A percentile compares a stretch with the other conserved stretches of the same genome.
phyloP scores from a whole-genome alignment of 2,888 invertebrate species.

The Buathra laborator region DNA sequence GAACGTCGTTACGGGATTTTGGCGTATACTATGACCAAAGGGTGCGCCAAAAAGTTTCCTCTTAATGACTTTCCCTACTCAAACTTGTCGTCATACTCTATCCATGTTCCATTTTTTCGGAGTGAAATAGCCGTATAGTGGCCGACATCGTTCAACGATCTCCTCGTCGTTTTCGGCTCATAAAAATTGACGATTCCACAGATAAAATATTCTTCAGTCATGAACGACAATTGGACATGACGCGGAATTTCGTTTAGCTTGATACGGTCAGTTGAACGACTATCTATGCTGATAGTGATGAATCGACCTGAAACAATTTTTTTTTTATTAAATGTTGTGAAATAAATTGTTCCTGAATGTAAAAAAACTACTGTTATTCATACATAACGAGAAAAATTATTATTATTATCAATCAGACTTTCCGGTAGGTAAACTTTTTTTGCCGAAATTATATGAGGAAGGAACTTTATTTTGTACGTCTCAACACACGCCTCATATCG shows the following conservation, averaged over 20 bases:
- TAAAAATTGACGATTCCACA: conserved; percentile 4
- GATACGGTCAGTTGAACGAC: conserved; percentile 8
- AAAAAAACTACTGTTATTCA: not conserved
- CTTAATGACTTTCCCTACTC: not conserved
- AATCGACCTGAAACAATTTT: conserved; percentile 2
- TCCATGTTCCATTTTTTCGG: conserved; percentile 3
- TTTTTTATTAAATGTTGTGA: too few species aligned
- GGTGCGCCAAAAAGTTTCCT: not conserved
- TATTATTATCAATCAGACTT: too few species aligned
- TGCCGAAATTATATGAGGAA: too few species aligned
- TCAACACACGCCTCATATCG: too few species aligned
- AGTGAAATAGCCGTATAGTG: conserved; percentile 10
- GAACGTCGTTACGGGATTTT: not conserved
- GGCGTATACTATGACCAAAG: not conserved
- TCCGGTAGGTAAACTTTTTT: too few species aligned
- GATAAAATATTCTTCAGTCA: not conserved
- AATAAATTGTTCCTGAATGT: too few species aligned
- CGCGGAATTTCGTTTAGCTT: conserved; percentile 4
- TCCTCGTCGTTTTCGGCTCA: conserved; percentile 3
- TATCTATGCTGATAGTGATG: conserved; percentile 17
- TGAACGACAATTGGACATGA: not conserved
- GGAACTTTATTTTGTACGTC: too few species aligned
- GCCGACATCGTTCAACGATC: not conserved
- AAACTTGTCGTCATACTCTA: not conserved
- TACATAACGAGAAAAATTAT: not conserved